Evolutionary conservation across 2,113 vertebrate genomes (phyloP).

Genomic region (Manacus vitellinus): DNA sequence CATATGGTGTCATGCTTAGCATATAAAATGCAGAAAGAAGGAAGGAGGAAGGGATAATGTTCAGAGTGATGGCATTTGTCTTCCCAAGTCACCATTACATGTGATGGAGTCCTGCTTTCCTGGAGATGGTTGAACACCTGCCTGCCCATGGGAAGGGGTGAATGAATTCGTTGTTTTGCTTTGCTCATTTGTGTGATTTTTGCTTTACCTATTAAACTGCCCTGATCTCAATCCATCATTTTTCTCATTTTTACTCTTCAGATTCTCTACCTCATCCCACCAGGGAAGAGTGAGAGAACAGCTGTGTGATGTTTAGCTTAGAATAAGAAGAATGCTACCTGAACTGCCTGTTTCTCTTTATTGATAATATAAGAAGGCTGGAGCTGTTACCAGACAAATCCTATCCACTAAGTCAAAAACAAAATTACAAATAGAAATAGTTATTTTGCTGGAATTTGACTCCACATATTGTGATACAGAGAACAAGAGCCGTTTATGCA

Average conservation of each 20-base stretch:
- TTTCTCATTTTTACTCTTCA: background rate
- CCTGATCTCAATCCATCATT: accelerated
- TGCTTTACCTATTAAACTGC: background rate
- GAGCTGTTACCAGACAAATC: background rate
- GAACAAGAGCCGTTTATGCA: background rate
- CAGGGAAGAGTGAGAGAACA: accelerated
- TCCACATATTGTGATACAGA: background rate
- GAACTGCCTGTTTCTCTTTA: background rate
- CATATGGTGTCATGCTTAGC: background rate
- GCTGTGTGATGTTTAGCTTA: background rate
- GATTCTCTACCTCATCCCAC: accelerated
- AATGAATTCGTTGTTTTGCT: background rate
- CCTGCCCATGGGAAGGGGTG: background rate
- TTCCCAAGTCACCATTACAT: background rate
- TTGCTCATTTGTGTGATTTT: background rate
- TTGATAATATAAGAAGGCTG: background rate
- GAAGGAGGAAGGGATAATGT: background rate
- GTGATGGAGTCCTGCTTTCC: background rate
- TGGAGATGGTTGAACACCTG: background rate
- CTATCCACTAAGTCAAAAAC: background rate
- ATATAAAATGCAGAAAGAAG: background rate
- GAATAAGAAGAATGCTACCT: background rate
- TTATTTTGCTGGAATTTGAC: background rate
- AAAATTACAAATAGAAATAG: background rate
- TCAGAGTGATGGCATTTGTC: background rate